A percentile compares a stretch with the other conserved stretches of the same genome.
These are phyloP conservation scores for Cryptoblepharus egeriae DNA, from an alignment of 2,797 vertebrate species.

Conservation along the genomic window DNA sequence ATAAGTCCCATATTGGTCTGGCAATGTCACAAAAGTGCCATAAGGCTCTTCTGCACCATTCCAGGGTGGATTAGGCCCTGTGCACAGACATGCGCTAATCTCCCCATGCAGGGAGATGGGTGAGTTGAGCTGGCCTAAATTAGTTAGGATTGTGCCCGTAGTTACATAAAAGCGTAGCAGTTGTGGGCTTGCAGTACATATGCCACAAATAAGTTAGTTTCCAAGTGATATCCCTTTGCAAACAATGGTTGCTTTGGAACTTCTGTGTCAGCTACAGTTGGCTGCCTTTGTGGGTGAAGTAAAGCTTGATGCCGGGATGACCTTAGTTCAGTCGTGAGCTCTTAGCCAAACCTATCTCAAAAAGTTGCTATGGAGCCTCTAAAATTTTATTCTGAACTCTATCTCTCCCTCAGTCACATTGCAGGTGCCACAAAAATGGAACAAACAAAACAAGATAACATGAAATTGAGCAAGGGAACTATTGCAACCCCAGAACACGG, in stretches of 20 bases:
- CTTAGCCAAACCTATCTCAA: neutral
- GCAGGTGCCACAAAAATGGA: neutral
- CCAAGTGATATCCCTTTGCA: neutral
- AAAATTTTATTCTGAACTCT: neutral
- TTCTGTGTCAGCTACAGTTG: neutral
- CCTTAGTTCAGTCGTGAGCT: neutral
- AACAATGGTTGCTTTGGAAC: neutral
- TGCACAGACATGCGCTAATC: too few relatives aligned
- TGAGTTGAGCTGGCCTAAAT: too few relatives aligned
- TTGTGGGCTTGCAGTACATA: neutral
- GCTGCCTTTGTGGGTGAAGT: too few relatives aligned
- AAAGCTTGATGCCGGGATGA: neutral
- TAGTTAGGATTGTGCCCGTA: too few relatives aligned
- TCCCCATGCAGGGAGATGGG: too few relatives aligned
- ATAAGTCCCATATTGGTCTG: too few relatives aligned
- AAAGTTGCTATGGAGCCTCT: neutral
- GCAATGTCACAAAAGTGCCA: too few relatives aligned
- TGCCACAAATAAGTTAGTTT: neutral
- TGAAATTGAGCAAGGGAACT: conserved; percentile 3
- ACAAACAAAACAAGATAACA: neutral
- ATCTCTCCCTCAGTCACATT: neutral
- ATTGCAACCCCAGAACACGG: neutral
- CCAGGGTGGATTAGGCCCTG: too few relatives aligned
- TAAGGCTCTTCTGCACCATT: too few relatives aligned
- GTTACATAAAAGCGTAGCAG: neutral